Evolutionary conservation across 2,113 vertebrate genomes (phyloP).

Genomic region (Poeciliopsis occidentalis): DNA sequence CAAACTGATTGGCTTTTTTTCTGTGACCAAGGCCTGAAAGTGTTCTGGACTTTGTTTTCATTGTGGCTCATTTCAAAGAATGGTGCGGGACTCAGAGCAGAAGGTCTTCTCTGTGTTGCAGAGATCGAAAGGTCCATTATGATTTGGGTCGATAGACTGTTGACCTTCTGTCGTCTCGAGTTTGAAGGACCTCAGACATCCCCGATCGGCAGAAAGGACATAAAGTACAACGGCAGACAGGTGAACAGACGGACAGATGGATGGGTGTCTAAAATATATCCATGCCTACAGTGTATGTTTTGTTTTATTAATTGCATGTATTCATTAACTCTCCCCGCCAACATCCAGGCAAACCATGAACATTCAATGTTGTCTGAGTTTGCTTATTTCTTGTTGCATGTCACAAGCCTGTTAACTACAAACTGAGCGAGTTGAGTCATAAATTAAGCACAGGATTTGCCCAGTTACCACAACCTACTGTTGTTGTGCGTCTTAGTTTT

Average conservation of each 20-base stretch:
- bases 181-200: conserved; percentile 22
- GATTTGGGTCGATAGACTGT: background rate
- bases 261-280: too few species aligned
- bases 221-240: background rate
- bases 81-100: conserved; percentile 5
- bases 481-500: background rate
- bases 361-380: background rate
- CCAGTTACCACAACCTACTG: background rate
- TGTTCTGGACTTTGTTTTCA: background rate
- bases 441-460: conserved; percentile 28
- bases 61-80: conserved; percentile 32
- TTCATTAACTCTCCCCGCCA: background rate
- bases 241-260: background rate
- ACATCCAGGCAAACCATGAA: too few species aligned
- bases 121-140: conserved; percentile 31
- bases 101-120: conserved; percentile 2
- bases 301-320: too few species aligned
- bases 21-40: background rate
- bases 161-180: conserved; percentile 27
- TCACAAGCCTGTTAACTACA: background rate
- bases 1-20: conserved; percentile 4
- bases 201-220: background rate
- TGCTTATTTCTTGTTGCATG: background rate
- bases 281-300: too few species aligned
- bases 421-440: background rate